A percentile compares a stretch with the other conserved stretches of the same genome.
These are phyloP conservation scores for Drosophila borborema DNA, from an alignment of 2,888 invertebrate genomes.

Conservation along the genomic window DNA sequence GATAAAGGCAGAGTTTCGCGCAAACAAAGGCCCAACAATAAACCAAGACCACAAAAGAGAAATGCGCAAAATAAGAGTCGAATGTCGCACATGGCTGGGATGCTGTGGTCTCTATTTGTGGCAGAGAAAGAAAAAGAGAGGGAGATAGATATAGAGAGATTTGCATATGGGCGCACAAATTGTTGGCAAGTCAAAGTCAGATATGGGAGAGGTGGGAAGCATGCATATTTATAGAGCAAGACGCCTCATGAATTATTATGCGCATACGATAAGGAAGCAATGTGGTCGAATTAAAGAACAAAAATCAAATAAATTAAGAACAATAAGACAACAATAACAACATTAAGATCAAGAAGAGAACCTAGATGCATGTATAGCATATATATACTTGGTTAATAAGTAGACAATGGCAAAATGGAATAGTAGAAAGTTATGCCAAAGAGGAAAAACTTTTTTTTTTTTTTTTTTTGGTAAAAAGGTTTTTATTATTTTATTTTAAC, in stretches of 20 bases:
- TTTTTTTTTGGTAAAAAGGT: too few relatives aligned
- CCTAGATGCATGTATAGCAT: not conserved
- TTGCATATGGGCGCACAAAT: constrained; percentile 63
- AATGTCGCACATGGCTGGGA: constrained; percentile 32
- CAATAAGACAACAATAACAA: not conserved
- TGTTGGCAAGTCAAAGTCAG: constrained; percentile 42
- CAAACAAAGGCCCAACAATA: constrained; percentile 51
- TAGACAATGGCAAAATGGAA: not conserved
- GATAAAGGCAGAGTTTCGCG: constrained; percentile 35
- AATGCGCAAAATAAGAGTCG: constrained; percentile 18
- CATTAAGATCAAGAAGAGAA: not conserved
- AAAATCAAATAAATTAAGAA: not conserved
- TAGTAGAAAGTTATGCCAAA: not conserved
- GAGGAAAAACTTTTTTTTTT: not conserved
- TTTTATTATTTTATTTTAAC: too few relatives aligned
- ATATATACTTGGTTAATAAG: not conserved
- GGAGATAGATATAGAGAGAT: constrained; percentile 19
- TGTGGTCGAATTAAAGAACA: not conserved
- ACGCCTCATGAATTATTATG: constrained; percentile 16
- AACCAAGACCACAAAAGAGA: constrained; percentile 37
- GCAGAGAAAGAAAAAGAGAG: not conserved
- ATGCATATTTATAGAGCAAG: constrained; percentile 15
- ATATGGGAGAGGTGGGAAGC: constrained; percentile 15
- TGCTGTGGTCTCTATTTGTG: constrained; percentile 11
- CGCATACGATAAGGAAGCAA: constrained; percentile 35